Percentiles rank a stretch among this genome's conserved stretches.
phyloP scores from a whole-genome alignment of 2,888 invertebrate species.

The Dorcus parallelipipedus region DNA sequence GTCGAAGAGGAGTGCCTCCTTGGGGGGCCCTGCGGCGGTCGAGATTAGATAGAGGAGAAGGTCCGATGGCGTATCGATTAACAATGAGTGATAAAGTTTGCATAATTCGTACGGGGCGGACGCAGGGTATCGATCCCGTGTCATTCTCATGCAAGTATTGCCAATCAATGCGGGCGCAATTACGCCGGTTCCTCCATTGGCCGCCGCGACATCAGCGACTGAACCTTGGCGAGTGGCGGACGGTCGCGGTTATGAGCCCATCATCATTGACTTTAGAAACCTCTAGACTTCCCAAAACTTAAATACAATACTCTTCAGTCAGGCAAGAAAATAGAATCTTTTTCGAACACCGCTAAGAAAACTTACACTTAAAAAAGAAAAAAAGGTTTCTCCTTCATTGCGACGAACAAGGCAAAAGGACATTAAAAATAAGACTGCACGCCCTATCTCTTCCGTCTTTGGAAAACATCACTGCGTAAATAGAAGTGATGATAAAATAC shows the following conservation, averaged over 20 bases:
- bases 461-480: too few relatives aligned
- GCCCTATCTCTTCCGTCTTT: too few relatives aligned
- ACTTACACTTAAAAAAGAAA: too few relatives aligned
- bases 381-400: too few relatives aligned
- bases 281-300: neutral
- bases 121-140: slow-evolving; percentile 19
- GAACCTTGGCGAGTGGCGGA: slow-evolving; percentile 20
- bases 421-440: too few relatives aligned
- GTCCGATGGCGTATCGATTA: slow-evolving; percentile 19
- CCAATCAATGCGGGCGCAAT: slow-evolving; percentile 42
- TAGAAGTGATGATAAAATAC: too few relatives aligned
- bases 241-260: slow-evolving; percentile 14
- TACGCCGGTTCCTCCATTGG: slow-evolving; percentile 37
- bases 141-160: slow-evolving; percentile 36
- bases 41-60: slow-evolving; percentile 4
- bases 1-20: neutral
- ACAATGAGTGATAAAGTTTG: slow-evolving; percentile 21
- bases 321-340: too few relatives aligned
- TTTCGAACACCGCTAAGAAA: too few relatives aligned
- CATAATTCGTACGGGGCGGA: slow-evolving; percentile 16
- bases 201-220: slow-evolving; percentile 28
- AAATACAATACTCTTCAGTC: neutral
- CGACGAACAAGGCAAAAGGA: too few relatives aligned
- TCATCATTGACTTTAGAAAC: slow-evolving; percentile 3
- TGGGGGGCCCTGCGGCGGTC: neutral